Evolutionary conservation across 1,140 invertebrate species (phyloP).

Genomic region (Fopius arisanus): DNA sequence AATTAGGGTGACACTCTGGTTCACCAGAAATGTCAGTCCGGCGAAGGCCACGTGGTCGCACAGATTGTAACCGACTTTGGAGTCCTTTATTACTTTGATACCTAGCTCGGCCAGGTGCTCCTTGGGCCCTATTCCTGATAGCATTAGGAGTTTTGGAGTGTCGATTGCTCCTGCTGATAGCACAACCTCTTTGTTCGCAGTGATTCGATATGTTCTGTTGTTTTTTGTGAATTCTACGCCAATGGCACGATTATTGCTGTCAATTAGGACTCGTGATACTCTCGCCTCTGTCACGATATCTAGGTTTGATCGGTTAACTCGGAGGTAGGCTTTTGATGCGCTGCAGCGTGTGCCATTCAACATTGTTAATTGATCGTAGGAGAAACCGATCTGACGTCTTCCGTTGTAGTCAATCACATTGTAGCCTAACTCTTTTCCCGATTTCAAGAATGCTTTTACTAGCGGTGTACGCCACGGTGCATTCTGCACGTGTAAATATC

Average conservation of each 20-base stretch:
- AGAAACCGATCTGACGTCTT: conserved; percentile 65
- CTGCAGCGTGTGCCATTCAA: conserved; percentile 71
- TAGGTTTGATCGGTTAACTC: conserved; percentile 71
- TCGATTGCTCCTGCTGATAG: conserved; percentile 75
- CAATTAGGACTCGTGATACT: conserved; percentile 69
- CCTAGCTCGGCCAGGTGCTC: conserved; percentile 73
- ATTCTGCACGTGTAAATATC: conserved; percentile 59
- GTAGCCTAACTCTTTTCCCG: conserved; percentile 67
- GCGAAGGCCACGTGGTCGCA: conserved; percentile 79
- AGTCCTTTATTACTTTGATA: conserved; percentile 72
- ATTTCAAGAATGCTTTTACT: conserved; percentile 65
- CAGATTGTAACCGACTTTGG: conserved; percentile 75
- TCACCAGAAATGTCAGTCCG: conserved; percentile 69
- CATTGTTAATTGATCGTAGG: conserved; percentile 74
- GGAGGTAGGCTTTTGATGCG: conserved; percentile 70
- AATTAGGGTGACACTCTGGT: conserved; percentile 50
- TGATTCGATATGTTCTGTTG: conserved; percentile 57
- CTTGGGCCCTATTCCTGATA: conserved; percentile 79
- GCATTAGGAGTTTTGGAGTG: conserved; percentile 75
- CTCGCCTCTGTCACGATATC: conserved; percentile 71
- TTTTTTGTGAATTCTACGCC: conserved; percentile 70
- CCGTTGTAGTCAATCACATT: conserved; percentile 67
- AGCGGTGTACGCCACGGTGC: conserved; percentile 59
- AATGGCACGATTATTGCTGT: conserved; percentile 62
- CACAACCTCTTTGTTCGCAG: conserved; percentile 72